phyloP scores from a whole-genome alignment of 2,888 invertebrate genomes.

The Thumatha senex region DNA sequence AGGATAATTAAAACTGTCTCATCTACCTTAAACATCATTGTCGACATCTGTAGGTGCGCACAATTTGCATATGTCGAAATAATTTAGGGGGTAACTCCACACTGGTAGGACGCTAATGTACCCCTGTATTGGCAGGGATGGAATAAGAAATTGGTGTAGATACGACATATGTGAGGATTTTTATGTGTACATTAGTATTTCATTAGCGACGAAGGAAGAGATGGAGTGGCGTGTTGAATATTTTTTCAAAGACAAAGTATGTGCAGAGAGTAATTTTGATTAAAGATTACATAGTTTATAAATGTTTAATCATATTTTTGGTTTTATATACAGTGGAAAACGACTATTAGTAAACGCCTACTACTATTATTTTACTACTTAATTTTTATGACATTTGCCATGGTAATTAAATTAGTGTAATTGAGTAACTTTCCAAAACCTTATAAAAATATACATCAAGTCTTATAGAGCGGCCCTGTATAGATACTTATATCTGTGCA shows the following conservation, averaged over 20 bases:
- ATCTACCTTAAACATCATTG: constrained; percentile 22
- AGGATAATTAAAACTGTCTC: constrained; percentile 1
- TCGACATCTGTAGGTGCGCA: constrained; percentile 73
- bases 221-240: constrained; percentile 5
- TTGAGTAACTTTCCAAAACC: too few species aligned
- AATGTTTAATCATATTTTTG: too few species aligned
- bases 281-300: background rate
- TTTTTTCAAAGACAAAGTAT: background rate
- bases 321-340: too few species aligned
- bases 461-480: too few species aligned
- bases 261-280: background rate
- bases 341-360: too few species aligned
- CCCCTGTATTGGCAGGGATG: constrained; percentile 56
- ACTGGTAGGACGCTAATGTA: constrained; percentile 66
- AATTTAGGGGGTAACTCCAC: constrained; percentile 79
- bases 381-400: too few species aligned
- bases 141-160: constrained; percentile 57
- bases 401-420: too few species aligned
- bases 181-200: constrained; percentile 27
- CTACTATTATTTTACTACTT: too few species aligned
- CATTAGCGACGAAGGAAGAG: constrained; percentile 20
- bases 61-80: constrained; percentile 84
- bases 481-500: too few species aligned
- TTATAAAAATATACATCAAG: too few species aligned
- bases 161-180: constrained; percentile 36